Evolutionary conservation across 2,797 vertebrate genomes (phyloP).

Genomic region (Siniperca obscura): DNA sequence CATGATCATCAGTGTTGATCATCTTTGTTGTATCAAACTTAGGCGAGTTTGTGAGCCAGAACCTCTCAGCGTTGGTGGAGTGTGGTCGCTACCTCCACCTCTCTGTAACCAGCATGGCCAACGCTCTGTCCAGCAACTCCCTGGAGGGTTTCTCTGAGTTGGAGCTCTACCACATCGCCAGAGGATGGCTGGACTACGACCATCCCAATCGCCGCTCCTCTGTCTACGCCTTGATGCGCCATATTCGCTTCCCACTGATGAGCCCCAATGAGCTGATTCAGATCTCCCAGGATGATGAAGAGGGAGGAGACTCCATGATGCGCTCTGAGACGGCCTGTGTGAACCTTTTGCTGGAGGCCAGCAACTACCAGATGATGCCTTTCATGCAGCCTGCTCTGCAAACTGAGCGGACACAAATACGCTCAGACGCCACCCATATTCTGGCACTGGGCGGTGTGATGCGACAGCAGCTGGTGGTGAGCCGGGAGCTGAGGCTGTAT

Average conservation of each 20-base stretch:
- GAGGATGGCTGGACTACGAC: slow-evolving; percentile 82
- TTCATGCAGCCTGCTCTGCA: slow-evolving; percentile 87
- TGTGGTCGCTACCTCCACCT: slow-evolving; percentile 79
- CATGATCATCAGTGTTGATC: not conserved
- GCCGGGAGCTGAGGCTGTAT: slow-evolving; percentile 85
- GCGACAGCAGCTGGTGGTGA: slow-evolving; percentile 88
- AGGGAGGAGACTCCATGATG: slow-evolving; percentile 75
- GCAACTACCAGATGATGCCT: slow-evolving; percentile 90
- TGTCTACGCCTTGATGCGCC: slow-evolving; percentile 81
- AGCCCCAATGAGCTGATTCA: slow-evolving; percentile 85
- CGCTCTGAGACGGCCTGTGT: slow-evolving; percentile 83
- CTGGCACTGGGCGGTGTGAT: slow-evolving; percentile 87
- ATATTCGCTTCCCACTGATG: slow-evolving; percentile 88
- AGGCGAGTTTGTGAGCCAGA: slow-evolving; percentile 83
- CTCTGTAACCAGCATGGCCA: slow-evolving; percentile 78
- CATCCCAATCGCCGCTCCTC: slow-evolving; percentile 56
- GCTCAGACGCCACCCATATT: slow-evolving; percentile 84
- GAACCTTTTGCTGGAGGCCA: slow-evolving; percentile 88
- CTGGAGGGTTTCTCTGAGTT: slow-evolving; percentile 84
- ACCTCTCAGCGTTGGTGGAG: slow-evolving; percentile 80
- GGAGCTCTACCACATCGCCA: slow-evolving; percentile 85
- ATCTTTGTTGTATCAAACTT: not conserved
- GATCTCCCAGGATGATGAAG: slow-evolving; percentile 86
- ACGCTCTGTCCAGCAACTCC: slow-evolving; percentile 82
- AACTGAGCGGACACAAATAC: slow-evolving; percentile 85